Evolutionary conservation across 2,888 invertebrate genomes (phyloP).

Genomic region (Eumerus sabulonum): DNA sequence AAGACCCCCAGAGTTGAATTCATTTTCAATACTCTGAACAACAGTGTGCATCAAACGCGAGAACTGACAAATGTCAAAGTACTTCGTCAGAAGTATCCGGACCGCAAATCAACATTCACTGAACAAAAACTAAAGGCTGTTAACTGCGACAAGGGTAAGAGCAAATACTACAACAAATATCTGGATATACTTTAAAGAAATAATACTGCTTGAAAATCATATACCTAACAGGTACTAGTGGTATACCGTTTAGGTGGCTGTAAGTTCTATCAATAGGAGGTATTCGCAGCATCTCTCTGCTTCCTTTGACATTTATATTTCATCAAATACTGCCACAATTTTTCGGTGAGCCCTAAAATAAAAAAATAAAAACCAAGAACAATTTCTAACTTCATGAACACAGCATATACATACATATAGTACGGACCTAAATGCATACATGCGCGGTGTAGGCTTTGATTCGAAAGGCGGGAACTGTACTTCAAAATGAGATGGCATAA

Average conservation of each 20-base stretch:
- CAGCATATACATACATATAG: too few species aligned
- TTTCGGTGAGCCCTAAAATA: not conserved
- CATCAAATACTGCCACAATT: constrained; percentile 24
- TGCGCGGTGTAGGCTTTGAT: too few species aligned
- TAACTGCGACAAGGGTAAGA: constrained; percentile 38
- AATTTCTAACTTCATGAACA: too few species aligned
- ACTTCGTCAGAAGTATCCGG: constrained; percentile 23
- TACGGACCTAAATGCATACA: too few species aligned
- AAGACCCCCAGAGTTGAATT: constrained; percentile 25
- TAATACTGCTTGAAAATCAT: constrained; percentile 6
- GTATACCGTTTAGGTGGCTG: constrained; percentile 38
- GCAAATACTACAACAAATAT: constrained; percentile 36
- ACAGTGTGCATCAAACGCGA: constrained; percentile 39
- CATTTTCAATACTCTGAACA: constrained; percentile 20
- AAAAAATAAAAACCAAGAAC: too few species aligned
- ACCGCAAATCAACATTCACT: constrained; percentile 36
- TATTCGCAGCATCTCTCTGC: constrained; percentile 42
- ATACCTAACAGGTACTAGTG: constrained; percentile 22
- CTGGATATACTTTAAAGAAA: constrained; percentile 22
- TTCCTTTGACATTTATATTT: constrained; percentile 32
- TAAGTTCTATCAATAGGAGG: constrained; percentile 39
- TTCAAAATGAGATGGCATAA: constrained; percentile 36
- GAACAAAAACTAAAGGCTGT: constrained; percentile 37
- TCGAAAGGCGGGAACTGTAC: constrained; percentile 31
- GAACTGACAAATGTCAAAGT: constrained; percentile 59